A percentile compares a stretch with the other conserved stretches of the same genome.
These are phyloP conservation scores for Epinephelus cyanopodus DNA, from an alignment of 2,113 vertebrate genomes.

Conservation along the genomic window DNA sequence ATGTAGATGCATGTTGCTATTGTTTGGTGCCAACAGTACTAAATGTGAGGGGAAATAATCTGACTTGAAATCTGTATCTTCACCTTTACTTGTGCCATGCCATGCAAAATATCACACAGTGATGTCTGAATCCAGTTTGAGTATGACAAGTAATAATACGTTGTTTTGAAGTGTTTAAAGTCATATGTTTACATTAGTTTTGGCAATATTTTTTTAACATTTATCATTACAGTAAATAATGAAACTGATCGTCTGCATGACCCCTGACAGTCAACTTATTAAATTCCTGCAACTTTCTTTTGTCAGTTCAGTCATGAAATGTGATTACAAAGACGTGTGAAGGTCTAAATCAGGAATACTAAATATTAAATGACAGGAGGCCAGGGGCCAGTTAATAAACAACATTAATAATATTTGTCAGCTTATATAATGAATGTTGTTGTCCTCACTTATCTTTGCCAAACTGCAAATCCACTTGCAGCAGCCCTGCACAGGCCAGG, in stretches of 20 bases:
- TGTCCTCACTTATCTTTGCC: no score
- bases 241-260: not conserved
- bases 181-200: not conserved
- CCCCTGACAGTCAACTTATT: not conserved
- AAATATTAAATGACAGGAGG: no score
- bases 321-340: not conserved
- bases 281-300: not conserved
- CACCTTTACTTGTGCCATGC: not conserved
- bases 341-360: not conserved
- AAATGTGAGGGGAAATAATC: slow-evolving; percentile 30
- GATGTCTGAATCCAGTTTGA: not conserved
- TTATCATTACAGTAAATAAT: not conserved
- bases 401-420: no score
- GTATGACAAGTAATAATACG: not conserved
- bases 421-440: no score
- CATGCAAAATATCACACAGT: not conserved
- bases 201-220: not conserved
- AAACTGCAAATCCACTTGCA: no score
- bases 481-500: no score
- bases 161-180: not conserved
- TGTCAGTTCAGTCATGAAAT: not conserved
- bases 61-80: not conserved
- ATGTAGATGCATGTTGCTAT: slow-evolving; percentile 49
- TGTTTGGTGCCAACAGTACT: slow-evolving; percentile 43
- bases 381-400: no score